Evolutionary conservation across 2,113 vertebrate genomes (phyloP).

Genomic region (Lontra canadensis): DNA sequence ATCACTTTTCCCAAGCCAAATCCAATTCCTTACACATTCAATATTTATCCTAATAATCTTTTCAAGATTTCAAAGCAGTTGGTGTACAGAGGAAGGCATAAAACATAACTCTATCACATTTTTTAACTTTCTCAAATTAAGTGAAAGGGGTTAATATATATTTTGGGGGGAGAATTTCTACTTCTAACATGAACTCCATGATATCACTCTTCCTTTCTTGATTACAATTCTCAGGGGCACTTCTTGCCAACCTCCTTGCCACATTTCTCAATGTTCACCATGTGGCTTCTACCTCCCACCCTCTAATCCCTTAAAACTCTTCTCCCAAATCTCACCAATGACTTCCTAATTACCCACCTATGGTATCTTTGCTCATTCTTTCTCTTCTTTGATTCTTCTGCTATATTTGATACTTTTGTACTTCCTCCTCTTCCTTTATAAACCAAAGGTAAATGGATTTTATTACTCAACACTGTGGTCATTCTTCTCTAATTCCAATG

Average conservation of each 20-base stretch:
- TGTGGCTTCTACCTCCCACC: not conserved
- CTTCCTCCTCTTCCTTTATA: not conserved
- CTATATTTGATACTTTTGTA: not conserved
- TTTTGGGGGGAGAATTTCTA: not conserved
- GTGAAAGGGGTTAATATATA: not conserved
- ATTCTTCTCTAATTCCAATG: not conserved
- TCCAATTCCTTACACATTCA: not conserved
- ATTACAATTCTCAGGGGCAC: not conserved
- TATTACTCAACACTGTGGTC: not conserved
- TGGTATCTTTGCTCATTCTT: not conserved
- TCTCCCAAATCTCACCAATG: not conserved
- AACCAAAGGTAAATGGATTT: constrained; percentile 6
- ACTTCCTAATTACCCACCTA: not conserved
- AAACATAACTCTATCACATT: not conserved
- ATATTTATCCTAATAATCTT: not conserved
- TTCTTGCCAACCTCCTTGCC: not conserved
- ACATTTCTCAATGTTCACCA: not conserved
- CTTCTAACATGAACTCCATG: not conserved
- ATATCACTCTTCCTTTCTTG: not conserved
- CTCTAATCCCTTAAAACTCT: constrained; percentile 3
- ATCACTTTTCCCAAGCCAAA: not conserved
- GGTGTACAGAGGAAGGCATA: not conserved
- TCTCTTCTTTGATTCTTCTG: not conserved
- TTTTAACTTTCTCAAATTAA: not conserved
- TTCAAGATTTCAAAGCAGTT: not conserved